Base-by-base conservation (phyloP, 1,140 invertebrate genomes). In the Babylonia areolata region DNA sequence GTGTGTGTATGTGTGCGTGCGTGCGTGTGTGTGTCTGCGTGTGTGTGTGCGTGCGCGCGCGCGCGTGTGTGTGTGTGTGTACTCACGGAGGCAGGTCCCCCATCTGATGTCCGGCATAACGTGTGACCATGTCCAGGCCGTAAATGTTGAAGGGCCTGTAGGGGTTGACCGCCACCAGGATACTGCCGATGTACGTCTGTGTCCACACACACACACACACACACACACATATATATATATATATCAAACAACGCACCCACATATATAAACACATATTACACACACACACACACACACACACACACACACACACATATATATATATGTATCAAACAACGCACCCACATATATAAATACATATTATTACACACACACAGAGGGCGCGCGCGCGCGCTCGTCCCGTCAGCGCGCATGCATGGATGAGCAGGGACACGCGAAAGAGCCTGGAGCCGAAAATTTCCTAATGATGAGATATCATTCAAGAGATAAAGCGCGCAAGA, bases 91-190 rank as follows among this genome's bases (percentile, higher is more conserved):
- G 97, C 90, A 99, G 94, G 79, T 97, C 96, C 28, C 98, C 98
- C 73, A 99, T 95, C 37, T 97, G 97, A 93, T 97, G 97, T 79
- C 96, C 97, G 94, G 97, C 97, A 93, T 98, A 99, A 93, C 97
- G 96, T 94, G 99, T 98, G 33, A 99, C 98, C 93, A 97, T 97
- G 94, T 99, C 97, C 88, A 99, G 94, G 9, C 98, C 98, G 92
- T 99, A 99, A 90, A 99, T 97, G 92, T 99, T 98, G 92, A 98
- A 98, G 96, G 98, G 98, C 94, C 97, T 96, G 94, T 99, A 99
- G 0, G 98, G 98, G 95, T 99, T 99, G 37, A 99, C 97, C 15
- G 98, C 97, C 15, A 99, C 97, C 88, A 99, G 95, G 90, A 99
- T 99, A 92, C 97, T 98, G 78, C 98, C 98, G 33, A 97, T 97